A percentile compares a stretch with the other conserved stretches of the same genome.
Conservation (phyloP, 2,113 vertebrate genomes). For the Anolis sagrei region DNA sequence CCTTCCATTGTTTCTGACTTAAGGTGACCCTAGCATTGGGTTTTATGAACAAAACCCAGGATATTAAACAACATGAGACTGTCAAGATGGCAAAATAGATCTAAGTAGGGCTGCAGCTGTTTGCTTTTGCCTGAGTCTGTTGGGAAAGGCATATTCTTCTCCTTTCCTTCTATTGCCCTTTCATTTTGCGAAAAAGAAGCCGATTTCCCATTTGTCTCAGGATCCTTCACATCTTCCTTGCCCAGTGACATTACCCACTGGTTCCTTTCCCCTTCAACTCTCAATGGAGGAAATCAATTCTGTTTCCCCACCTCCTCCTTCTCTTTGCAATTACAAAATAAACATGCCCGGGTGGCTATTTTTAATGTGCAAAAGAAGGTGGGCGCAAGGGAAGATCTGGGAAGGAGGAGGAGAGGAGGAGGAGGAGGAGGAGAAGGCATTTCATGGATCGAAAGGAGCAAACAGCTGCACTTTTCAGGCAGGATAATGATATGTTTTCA, state of each 20-base stretch:
- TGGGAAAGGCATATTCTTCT: no score
- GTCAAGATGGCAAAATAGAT: no score
- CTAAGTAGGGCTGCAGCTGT: no score
- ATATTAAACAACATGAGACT: no score
- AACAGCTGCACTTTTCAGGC: constrained; percentile 9
- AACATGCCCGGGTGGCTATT: not conserved
- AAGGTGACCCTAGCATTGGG: no score
- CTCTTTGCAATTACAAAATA: not conserved
- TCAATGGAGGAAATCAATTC: no score
- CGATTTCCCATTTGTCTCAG: not conserved
- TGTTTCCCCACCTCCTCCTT: not conserved
- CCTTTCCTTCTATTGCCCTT: not conserved
- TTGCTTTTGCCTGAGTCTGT: no score
- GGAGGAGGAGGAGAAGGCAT: not conserved
- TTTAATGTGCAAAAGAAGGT: not conserved
- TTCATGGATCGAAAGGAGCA: not conserved
- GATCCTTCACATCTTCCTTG: not conserved
- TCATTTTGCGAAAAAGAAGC: not conserved
- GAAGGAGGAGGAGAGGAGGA: not conserved
- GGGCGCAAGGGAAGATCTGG: not conserved
- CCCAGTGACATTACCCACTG: not conserved
- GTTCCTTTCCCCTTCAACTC: not conserved
- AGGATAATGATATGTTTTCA: not conserved
- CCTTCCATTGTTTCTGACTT: no score
- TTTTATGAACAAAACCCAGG: no score